Evolutionary conservation across 2,113 vertebrate genomes (phyloP), one percentile per base, ranked within the genome.

Genomic region (Calidris pygmaea): DNA sequence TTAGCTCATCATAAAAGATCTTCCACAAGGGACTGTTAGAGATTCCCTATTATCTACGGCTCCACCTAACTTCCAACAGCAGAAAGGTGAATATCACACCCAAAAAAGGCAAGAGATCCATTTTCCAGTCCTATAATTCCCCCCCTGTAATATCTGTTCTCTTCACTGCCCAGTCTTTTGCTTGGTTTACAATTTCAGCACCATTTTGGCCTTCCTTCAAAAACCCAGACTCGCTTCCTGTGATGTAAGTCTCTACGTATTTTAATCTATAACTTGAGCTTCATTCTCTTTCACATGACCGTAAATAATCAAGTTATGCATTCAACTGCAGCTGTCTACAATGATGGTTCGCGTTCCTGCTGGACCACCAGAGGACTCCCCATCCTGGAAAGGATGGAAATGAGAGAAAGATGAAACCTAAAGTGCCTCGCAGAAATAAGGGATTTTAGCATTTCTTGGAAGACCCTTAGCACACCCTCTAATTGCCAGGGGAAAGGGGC

Each of bases 401-500:
- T 35, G 8, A 55, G 39, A 60, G 37, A 68, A 68, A 11, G 16
- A 6, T 0, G 5, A 48, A 81, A 73, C 6, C n/a, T 66, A 52
- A 89, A 68, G 43, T 29, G 2, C 5, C 9, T 74, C 17, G 22
- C 22, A 73, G 58, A 76, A 35, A 34, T 29, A 37, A 59, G 8
- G 6, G 11, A 14, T 50, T 66, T 68, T 41, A 66, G 6, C 19
- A 58, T 74, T 53, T 84, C 8, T 90, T 43, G 30, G 12, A 62
- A 81, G 47, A 50, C 1, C 8, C 2, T 24, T 8, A 76, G 7
- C 1, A 39, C 6, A 70, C 15, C 34, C 12, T 79, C 48, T 35
- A n/a, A 43, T 4, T 39, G 5, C 6, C 30, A 3, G 8, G 13
- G 10, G 3, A 47, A 75, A 50, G 11, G 4, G 8, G 17, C 0